These are phyloP conservation scores for Acanthiza pusilla DNA, from an alignment of 2,797 vertebrate species.

Conservation along the genomic window DNA sequence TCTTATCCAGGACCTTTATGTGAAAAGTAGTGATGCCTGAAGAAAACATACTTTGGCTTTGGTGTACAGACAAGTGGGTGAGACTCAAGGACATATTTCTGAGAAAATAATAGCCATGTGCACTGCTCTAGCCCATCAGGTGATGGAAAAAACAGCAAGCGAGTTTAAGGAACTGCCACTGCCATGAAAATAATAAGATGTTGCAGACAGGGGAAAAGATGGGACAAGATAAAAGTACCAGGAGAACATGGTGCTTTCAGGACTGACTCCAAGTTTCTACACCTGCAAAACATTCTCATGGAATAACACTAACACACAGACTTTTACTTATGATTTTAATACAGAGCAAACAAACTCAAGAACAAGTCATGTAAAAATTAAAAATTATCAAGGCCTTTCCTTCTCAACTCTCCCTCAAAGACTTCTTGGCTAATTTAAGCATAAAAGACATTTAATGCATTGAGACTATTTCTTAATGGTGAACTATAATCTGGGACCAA, in stretches of 20 bases:
- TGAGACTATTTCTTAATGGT: background rate
- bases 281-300: slow-evolving; percentile 14
- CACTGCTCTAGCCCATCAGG: background rate
- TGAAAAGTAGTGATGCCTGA: background rate
- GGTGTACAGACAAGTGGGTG: background rate
- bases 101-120: background rate
- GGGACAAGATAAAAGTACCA: slow-evolving; percentile 33
- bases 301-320: background rate
- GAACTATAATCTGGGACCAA: background rate
- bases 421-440: background rate
- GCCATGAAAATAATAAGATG: slow-evolving; percentile 32
- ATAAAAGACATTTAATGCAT: background rate
- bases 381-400: background rate
- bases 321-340: background rate
- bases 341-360: background rate
- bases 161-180: background rate
- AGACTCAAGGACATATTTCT: background rate
- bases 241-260: slow-evolving; percentile 18
- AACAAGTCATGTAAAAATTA: background rate
- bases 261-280: slow-evolving; percentile 38
- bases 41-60: background rate
- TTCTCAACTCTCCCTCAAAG: background rate
- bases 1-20: background rate
- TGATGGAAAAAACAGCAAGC: background rate
- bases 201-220: slow-evolving; percentile 36